These are phyloP conservation scores for Melanerpes formicivorus DNA, from an alignment of 2,113 vertebrate species.

Conservation along the genomic window DNA sequence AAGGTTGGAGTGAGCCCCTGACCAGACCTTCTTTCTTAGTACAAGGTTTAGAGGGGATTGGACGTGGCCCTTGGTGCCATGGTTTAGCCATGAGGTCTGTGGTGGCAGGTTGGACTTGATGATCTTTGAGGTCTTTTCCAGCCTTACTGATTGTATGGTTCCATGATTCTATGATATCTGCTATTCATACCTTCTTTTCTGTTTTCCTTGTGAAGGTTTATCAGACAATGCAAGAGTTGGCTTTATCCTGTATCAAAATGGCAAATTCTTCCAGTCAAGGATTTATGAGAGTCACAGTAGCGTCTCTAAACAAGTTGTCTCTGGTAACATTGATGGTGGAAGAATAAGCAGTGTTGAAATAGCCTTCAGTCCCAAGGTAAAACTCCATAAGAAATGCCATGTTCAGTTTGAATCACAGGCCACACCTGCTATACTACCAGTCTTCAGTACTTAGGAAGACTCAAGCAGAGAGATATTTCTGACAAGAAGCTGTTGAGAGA, in stretches of 20 bases:
- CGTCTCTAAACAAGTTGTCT: constrained; percentile 45
- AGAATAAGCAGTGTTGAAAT: background rate
- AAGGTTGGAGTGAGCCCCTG: too few relatives aligned
- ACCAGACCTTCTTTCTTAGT: too few relatives aligned
- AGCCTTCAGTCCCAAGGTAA: constrained; percentile 61
- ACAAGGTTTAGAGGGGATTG: too few relatives aligned
- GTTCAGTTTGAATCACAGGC: background rate
- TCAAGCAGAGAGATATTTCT: background rate
- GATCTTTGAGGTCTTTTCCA: too few relatives aligned
- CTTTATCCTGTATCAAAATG: constrained; percentile 74
- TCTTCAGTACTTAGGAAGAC: background rate
- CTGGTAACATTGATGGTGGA: background rate
- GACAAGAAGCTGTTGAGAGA: background rate
- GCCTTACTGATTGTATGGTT: too few relatives aligned
- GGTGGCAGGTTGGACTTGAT: too few relatives aligned
- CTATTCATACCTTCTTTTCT: background rate
- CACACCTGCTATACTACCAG: background rate
- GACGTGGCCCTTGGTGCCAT: too few relatives aligned
- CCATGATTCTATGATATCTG: background rate
- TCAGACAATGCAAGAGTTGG: background rate
- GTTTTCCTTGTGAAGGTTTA: background rate
- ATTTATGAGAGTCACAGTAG: background rate
- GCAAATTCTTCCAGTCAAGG: constrained; percentile 67
- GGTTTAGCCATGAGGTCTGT: too few relatives aligned
- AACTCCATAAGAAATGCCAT: background rate